Percentiles rank a stretch among this genome's conserved stretches.
Evolutionary conservation across 2,888 invertebrate genomes (phyloP).

Genomic region (Diarsia brunnea): DNA sequence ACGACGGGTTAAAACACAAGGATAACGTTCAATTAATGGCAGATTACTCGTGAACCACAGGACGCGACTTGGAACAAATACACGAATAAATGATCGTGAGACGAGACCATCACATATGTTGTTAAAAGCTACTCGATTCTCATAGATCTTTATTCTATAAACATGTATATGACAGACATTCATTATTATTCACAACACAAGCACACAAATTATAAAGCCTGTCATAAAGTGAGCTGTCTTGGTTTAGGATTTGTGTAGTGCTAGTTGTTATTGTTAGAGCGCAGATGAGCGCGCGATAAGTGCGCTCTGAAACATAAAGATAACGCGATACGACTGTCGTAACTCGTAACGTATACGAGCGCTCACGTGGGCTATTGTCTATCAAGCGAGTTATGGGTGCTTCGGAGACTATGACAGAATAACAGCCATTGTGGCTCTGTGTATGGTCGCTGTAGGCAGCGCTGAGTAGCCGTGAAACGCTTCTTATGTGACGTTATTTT

Average conservation of each 20-base stretch:
- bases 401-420: neutral
- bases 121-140: neutral
- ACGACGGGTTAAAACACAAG: neutral
- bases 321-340: slow-evolving; percentile 12
- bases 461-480: neutral
- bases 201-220: neutral
- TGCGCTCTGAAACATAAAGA: slow-evolving; percentile 34
- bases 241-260: neutral
- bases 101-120: neutral
- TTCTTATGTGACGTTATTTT: neutral
- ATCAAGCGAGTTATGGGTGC: slow-evolving; percentile 5
- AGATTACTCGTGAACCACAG: slow-evolving; percentile 8
- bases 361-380: neutral
- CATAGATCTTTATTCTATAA: neutral
- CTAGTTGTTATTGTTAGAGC: slow-evolving; percentile 13
- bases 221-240: no score
- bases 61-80: neutral
- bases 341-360: neutral
- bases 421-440: neutral
- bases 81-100: neutral
- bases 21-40: slow-evolving; percentile 18
- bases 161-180: neutral
- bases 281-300: slow-evolving; percentile 8
- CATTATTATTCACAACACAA: neutral
- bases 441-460: neutral